Percentiles rank a stretch among this genome's conserved stretches.
These are phyloP conservation scores for Caenorhabditis sp. DNA, from an alignment of 2,888 invertebrate genomes.

Conservation along the genomic window DNA sequence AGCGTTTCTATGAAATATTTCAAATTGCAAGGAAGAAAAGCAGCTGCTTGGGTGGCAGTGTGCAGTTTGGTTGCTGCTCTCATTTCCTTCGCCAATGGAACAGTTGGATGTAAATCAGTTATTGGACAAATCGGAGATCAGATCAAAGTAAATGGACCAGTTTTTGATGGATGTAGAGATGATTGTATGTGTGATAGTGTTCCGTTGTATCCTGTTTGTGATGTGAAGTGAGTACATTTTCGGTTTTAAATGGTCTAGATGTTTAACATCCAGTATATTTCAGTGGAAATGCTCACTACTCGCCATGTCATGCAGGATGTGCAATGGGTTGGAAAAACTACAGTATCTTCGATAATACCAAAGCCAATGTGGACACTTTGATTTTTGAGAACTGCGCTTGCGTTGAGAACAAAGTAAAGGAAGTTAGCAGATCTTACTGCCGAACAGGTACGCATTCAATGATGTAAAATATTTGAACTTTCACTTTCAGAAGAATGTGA, in stretches of 20 bases:
- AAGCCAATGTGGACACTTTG: slow-evolving; percentile 35
- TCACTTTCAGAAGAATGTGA: slow-evolving; percentile 72
- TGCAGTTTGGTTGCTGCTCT: slow-evolving; percentile 79
- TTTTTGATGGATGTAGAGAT: slow-evolving; percentile 80
- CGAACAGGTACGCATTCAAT: slow-evolving; percentile 50
- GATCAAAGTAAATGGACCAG: slow-evolving; percentile 54
- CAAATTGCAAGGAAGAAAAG: slow-evolving; percentile 72
- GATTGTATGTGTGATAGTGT: slow-evolving; percentile 83
- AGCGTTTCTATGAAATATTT: slow-evolving; percentile 74
- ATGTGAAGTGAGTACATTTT: slow-evolving; percentile 46
- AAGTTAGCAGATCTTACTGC: slow-evolving; percentile 80
- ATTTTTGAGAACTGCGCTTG: slow-evolving; percentile 77
- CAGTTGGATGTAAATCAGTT: slow-evolving; percentile 81
- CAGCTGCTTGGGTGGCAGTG: slow-evolving; percentile 67
- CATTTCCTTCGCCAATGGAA: slow-evolving; percentile 78
- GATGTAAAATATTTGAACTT: neutral
- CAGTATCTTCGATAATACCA: slow-evolving; percentile 62
- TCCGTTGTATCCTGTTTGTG: slow-evolving; percentile 84
- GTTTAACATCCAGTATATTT: neutral
- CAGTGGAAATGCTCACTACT: slow-evolving; percentile 82
- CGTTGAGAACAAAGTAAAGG: slow-evolving; percentile 63
- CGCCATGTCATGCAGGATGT: slow-evolving; percentile 84
- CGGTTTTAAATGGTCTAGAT: neutral
- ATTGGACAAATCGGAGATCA: slow-evolving; percentile 78
- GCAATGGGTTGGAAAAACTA: slow-evolving; percentile 72